phyloP scores from a whole-genome alignment of 2,888 invertebrate genomes.

The Rhagonycha fulva region DNA sequence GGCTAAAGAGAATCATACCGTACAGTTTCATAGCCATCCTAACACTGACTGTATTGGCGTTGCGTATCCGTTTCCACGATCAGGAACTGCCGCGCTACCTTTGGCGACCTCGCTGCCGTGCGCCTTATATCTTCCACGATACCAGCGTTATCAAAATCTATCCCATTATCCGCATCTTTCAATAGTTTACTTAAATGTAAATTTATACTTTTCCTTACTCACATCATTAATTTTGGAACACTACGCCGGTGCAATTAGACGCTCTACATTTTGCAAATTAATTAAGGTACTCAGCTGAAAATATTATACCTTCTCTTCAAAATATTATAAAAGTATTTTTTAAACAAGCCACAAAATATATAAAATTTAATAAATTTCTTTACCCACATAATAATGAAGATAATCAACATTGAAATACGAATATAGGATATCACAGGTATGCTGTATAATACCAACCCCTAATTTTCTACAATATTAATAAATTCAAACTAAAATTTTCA shows the following conservation, averaged over 20 bases:
- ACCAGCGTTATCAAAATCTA: constrained; percentile 16
- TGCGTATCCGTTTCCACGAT: constrained; percentile 37
- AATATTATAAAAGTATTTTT: background rate
- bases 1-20: constrained; percentile 18
- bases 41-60: constrained; percentile 37
- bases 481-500: too few species aligned
- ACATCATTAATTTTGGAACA: background rate
- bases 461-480: background rate
- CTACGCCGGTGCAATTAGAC: background rate
- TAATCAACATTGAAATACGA: background rate
- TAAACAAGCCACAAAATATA: background rate
- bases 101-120: constrained; percentile 37
- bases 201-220: background rate
- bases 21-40: constrained; percentile 40
- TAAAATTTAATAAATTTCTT: background rate
- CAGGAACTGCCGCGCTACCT: constrained; percentile 38
- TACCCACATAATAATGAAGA: background rate
- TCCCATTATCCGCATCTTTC: constrained; percentile 17
- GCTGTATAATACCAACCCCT: background rate
- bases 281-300: background rate
- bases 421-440: background rate
- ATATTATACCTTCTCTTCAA: background rate
- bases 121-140: constrained; percentile 20
- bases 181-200: constrained; percentile 6
- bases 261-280: background rate